Conservation (phyloP, 2,797 vertebrate genomes). For the Coranthus polyacanthus region DNA sequence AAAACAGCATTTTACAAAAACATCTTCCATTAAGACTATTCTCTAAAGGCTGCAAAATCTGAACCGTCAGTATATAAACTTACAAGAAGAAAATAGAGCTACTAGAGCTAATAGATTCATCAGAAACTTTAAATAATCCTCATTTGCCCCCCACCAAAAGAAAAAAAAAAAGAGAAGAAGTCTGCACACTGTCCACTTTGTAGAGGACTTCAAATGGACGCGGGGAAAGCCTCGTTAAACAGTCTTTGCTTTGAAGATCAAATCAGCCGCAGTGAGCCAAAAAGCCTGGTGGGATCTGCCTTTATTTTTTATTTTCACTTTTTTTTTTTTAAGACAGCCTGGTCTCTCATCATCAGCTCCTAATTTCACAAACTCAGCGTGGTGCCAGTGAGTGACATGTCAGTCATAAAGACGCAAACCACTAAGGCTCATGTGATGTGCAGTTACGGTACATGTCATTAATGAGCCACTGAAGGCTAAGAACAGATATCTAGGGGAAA, state of each 20-base stretch:
- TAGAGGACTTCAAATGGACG: slow-evolving; percentile 11
- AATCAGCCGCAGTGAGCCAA: slow-evolving; percentile 24
- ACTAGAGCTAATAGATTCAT: no score
- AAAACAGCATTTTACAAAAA: no score
- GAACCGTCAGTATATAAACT: no score
- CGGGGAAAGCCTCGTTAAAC: neutral
- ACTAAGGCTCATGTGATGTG: neutral
- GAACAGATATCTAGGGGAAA: neutral
- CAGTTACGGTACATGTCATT: neutral
- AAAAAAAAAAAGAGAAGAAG: neutral
- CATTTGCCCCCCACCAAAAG: neutral
- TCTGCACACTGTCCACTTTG: neutral
- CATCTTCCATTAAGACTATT: no score
- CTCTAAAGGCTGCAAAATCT: no score
- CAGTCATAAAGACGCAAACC: slow-evolving; percentile 2
- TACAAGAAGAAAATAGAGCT: no score
- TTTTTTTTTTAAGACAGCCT: no score
- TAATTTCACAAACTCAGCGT: slow-evolving; percentile 8
- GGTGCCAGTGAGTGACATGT: neutral
- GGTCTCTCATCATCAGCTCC: slow-evolving; percentile 20
- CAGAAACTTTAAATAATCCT: no score
- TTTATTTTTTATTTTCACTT: neutral
- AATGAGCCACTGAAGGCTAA: no score
- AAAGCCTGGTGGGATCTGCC: slow-evolving; percentile 16
- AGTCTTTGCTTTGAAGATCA: slow-evolving; percentile 34